Evolutionary conservation across 2,888 invertebrate species (phyloP).

Genomic region (Pachliopta kotzebuea): DNA sequence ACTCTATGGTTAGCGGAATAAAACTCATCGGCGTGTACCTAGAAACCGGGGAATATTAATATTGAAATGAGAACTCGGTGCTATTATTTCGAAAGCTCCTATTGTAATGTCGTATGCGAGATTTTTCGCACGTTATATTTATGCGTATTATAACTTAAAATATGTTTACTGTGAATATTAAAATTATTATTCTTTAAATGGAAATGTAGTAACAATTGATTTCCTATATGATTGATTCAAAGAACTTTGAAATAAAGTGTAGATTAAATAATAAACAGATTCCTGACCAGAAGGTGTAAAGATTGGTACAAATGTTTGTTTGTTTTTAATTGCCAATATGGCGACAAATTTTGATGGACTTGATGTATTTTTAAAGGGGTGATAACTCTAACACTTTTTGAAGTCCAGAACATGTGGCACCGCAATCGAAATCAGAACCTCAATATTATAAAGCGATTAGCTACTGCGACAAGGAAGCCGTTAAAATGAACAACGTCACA

Average conservation of each 20-base stretch:
- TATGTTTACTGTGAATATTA: not conserved
- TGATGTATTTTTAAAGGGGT: too few species aligned
- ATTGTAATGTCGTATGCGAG: constrained; percentile 39
- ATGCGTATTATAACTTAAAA: not conserved
- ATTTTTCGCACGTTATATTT: constrained; percentile 33
- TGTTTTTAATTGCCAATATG: too few species aligned
- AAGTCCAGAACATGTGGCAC: too few species aligned
- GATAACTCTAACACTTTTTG: too few species aligned
- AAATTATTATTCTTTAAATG: not conserved
- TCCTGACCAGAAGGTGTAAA: not conserved
- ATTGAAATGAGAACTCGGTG: constrained; percentile 55
- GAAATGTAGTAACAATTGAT: too few species aligned
- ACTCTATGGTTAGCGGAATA: constrained; percentile 37
- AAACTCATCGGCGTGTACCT: constrained; percentile 52
- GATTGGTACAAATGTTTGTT: too few species aligned
- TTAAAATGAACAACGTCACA: too few species aligned
- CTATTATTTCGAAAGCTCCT: constrained; percentile 43
- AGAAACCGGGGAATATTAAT: constrained; percentile 60
- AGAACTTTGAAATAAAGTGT: not conserved
- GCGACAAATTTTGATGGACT: too few species aligned
- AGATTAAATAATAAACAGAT: not conserved
- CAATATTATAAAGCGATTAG: too few species aligned
- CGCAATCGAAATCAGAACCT: too few species aligned
- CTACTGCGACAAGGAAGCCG: too few species aligned
- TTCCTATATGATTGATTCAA: too few species aligned